These are phyloP conservation scores for Coregonus suidteri DNA, from an alignment of 2,797 vertebrate species.

Conservation along the genomic window DNA sequence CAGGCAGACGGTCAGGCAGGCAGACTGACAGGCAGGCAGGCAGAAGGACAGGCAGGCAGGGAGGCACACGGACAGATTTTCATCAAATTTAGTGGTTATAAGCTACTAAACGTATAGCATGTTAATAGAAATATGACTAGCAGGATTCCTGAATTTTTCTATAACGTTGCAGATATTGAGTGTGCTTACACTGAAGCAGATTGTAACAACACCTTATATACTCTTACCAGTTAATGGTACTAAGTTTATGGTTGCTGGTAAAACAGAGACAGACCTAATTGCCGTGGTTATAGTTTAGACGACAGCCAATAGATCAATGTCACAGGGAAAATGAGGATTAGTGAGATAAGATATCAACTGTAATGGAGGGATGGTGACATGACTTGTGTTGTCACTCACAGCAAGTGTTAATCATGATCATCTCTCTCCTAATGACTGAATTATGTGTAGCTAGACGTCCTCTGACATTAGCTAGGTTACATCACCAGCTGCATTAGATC, in stretches of 20 bases:
- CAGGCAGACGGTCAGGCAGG: too few species aligned
- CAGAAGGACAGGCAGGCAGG: too few species aligned
- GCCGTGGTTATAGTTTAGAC: constrained; percentile 4
- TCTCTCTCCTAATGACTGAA: background rate
- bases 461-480: background rate
- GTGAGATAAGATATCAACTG: background rate
- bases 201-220: too few species aligned
- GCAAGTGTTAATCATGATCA: background rate
- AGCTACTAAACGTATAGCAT: background rate
- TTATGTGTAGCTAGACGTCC: background rate
- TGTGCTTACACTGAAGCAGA: too few species aligned
- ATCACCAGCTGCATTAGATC: background rate
- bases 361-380: background rate
- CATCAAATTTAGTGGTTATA: background rate
- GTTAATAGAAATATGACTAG: background rate
- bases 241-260: background rate
- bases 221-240: background rate
- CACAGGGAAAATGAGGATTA: background rate
- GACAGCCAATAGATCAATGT: constrained; percentile 6
- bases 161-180: too few species aligned
- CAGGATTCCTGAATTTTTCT: background rate
- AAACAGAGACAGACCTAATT: constrained; percentile 1
- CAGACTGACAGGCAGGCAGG: too few species aligned
- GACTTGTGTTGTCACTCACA: constrained; percentile 6
- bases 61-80: background rate